These are phyloP conservation scores for Nymphalis urticae DNA, from an alignment of 2,888 invertebrate genomes.

Conservation along the genomic window DNA sequence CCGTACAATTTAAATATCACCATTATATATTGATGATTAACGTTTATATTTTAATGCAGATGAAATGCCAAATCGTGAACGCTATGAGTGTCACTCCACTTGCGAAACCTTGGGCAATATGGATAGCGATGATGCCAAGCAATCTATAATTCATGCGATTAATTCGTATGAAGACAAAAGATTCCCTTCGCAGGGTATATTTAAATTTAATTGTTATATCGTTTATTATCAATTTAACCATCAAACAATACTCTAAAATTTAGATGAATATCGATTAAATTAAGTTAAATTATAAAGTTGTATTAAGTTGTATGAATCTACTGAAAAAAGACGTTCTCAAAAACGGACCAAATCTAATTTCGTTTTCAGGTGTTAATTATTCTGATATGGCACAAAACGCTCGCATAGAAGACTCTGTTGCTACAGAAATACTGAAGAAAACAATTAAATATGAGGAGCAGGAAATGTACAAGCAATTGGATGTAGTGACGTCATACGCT, in stretches of 20 bases:
- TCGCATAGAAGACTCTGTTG: constrained; percentile 65
- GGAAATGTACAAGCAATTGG: constrained; percentile 58
- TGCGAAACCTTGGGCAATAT: constrained; percentile 17
- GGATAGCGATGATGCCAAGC: constrained; percentile 57
- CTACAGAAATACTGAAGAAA: constrained; percentile 62
- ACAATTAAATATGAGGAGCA: constrained; percentile 63
- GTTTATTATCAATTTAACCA: no score
- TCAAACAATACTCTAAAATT: no score
- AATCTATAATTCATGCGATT: constrained; percentile 63
- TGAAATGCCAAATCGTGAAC: neutral
- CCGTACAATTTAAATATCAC: no score
- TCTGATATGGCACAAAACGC: constrained; percentile 58
- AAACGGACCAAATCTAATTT: neutral
- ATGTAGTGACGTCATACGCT: constrained; percentile 60
- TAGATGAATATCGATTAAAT: no score
- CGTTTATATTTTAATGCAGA: neutral
- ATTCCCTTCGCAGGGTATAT: constrained; percentile 71
- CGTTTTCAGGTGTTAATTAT: constrained; percentile 55
- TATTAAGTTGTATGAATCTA: no score
- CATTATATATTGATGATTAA: neutral
- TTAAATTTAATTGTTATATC: no score
- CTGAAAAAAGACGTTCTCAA: no score
- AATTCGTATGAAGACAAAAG: constrained; percentile 68
- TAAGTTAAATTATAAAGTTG: no score
- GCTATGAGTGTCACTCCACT: constrained; percentile 3